phyloP scores from a whole-genome alignment of 1,140 invertebrate species.

The Drusus annulatus region DNA sequence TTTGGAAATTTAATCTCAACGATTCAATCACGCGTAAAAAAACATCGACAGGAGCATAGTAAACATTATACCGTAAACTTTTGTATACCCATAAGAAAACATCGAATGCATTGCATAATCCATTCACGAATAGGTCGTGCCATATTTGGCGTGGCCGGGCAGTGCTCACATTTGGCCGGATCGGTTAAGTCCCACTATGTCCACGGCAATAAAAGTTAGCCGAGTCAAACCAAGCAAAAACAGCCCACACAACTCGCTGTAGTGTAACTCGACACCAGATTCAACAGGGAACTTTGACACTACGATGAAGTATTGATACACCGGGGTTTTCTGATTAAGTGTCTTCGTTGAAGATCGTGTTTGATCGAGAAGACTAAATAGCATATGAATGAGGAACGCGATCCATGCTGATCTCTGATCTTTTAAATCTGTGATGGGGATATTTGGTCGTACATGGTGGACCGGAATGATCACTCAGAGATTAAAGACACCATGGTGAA shows the following conservation, averaged over 20 bases:
- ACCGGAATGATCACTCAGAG: too few species aligned
- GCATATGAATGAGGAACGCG: conserved; percentile 3
- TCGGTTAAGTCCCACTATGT: conserved; percentile 1
- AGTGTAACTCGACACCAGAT: not conserved
- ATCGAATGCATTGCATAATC: conserved; percentile 18
- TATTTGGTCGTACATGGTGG: not conserved
- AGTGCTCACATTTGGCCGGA: conserved; percentile 15
- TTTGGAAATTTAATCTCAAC: too few species aligned
- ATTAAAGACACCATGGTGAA: too few species aligned
- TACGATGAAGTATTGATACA: not conserved
- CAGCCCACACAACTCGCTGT: not conserved
- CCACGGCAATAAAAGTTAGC: conserved; percentile 18
- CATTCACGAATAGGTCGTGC: conserved; percentile 29
- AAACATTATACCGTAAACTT: not conserved
- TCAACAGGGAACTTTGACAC: not conserved
- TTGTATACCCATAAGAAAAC: conserved; percentile 5
- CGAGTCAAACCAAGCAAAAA: not conserved
- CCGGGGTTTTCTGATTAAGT: not conserved
- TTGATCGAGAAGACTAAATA: not conserved
- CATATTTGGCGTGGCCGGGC: conserved; percentile 18
- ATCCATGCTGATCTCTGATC: not conserved
- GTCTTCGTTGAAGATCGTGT: not conserved
- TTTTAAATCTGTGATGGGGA: not conserved
- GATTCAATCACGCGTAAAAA: too few species aligned
- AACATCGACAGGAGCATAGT: too few species aligned